phyloP scores from a whole-genome alignment of 2,113 vertebrate species.

The Zeus faber region DNA sequence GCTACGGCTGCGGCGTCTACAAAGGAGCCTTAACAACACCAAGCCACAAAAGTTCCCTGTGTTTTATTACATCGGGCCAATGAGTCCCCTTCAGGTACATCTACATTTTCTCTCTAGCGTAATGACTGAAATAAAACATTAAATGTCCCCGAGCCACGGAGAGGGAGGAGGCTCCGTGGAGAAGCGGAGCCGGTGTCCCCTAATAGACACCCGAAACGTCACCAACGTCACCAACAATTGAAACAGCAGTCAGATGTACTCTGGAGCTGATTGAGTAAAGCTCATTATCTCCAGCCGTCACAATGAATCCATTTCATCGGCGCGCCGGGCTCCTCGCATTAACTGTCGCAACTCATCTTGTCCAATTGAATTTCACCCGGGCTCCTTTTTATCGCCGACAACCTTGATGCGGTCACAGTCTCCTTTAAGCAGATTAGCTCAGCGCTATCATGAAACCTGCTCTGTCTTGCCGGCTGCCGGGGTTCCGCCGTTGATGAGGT shows the following conservation, averaged over 20 bases:
- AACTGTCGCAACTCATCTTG: slow-evolving; percentile 76
- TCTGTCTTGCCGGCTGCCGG: slow-evolving; percentile 37
- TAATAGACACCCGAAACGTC: slow-evolving; percentile 7
- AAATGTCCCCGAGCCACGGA: too few relatives aligned
- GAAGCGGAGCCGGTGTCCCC: too few relatives aligned
- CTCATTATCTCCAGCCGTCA: slow-evolving; percentile 71
- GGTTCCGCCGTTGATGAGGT: slow-evolving; percentile 41
- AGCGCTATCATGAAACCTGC: slow-evolving; percentile 64
- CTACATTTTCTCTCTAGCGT: too few relatives aligned
- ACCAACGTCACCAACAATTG: slow-evolving; percentile 22
- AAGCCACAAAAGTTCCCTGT: too few relatives aligned
- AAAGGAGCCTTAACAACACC: too few relatives aligned
- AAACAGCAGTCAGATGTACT: slow-evolving; percentile 50
- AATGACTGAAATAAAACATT: too few relatives aligned
- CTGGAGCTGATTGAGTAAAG: slow-evolving; percentile 65
- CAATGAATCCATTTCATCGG: slow-evolving; percentile 75
- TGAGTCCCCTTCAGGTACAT: too few relatives aligned
- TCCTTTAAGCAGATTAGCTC: slow-evolving; percentile 72
- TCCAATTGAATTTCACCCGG: slow-evolving; percentile 71
- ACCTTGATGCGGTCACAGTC: slow-evolving; percentile 53
- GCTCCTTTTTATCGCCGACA: slow-evolving; percentile 68
- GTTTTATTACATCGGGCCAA: too few relatives aligned
- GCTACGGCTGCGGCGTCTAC: too few relatives aligned
- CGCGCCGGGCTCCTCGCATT: slow-evolving; percentile 63
- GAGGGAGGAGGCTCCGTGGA: too few relatives aligned